Conservation (phyloP, 2,113 vertebrate species). For the Pristiophorus japonicus region DNA sequence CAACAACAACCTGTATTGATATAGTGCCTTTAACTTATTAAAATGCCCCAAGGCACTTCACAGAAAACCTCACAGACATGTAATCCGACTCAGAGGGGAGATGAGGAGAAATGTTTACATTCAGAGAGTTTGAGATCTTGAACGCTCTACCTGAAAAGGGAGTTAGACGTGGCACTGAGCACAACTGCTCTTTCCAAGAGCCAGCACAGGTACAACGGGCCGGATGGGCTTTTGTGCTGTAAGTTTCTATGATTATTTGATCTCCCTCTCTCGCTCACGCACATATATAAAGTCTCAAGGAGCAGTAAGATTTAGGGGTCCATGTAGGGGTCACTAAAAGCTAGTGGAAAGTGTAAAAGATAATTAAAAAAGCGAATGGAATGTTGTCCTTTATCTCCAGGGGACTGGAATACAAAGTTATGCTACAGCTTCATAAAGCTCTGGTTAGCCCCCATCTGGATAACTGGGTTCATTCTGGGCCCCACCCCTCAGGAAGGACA, state of each 20-base stretch:
- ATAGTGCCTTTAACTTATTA: no score
- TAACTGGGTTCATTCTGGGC: not conserved
- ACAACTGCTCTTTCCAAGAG: not conserved
- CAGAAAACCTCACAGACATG: not conserved
- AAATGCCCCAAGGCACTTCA: no score
- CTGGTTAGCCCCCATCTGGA: not conserved
- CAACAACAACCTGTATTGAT: no score
- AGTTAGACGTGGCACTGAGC: not conserved
- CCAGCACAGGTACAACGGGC: not conserved
- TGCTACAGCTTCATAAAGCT: not conserved
- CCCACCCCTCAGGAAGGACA: not conserved
- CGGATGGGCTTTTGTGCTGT: not conserved
- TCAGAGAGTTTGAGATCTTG: not conserved
- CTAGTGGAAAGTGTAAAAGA: not conserved
- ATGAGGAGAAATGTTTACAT: not conserved
- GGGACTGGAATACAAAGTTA: not conserved
- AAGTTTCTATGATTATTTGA: not conserved
- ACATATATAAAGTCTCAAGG: not conserved
- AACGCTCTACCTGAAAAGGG: not conserved
- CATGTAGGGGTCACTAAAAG: not conserved
- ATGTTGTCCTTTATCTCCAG: not conserved
- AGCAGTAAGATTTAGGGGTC: not conserved
- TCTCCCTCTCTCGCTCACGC: not conserved
- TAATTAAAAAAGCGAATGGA: not conserved
- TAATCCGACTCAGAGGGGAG: not conserved